Evolutionary conservation across 2,113 vertebrate species (phyloP), one percentile per base, ranked within the genome.

Genomic region (Camelus bactrianus): DNA sequence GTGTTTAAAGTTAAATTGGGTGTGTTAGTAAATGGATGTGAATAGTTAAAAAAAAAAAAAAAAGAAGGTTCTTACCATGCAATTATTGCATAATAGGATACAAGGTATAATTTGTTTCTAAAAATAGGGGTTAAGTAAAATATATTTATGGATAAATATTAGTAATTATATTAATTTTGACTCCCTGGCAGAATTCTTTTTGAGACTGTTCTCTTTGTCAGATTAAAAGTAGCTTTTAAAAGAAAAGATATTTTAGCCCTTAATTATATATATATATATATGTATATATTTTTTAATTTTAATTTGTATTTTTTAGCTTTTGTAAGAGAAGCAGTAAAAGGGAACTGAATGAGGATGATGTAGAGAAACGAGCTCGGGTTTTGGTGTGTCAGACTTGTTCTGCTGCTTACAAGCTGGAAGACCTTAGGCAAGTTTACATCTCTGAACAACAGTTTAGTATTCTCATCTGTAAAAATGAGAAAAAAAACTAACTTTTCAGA

Each of bases 1-100:
- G 32, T 50, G 82, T 65, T 93, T 96, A 35, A 67, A 92, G 93
- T 80, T 93, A 38, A 97, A n/a, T 79, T 88, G 65, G 3, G 0
- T 42, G 32, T 48, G 0, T 56, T 89, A 35, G 17, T 20, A 79
- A 79, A 79, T 97, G 62, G 70, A 79, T 89, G 13, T 70, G 76
- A 88, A 76, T 35, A 30, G 56, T 75, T 15, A 15, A 26, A 35
- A 79, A 79, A 76, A 46, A 32, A 64, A 67, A 42, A 9, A 1
- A 0, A 35, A 3, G 50, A 91, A 75, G 42, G 30, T 48, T 77
- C 19, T 58, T 35, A 80, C 69, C 9, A 9, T 93, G 22, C 17
- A 90, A 6, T 92, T 76, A 54, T 54, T 83, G 28, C 48, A 62
- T 72, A 75, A 48, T 84, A 69, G 58, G 19, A 56, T 56, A 81